phyloP scores from a whole-genome alignment of 2,113 vertebrate genomes.

The Fulica atra region DNA sequence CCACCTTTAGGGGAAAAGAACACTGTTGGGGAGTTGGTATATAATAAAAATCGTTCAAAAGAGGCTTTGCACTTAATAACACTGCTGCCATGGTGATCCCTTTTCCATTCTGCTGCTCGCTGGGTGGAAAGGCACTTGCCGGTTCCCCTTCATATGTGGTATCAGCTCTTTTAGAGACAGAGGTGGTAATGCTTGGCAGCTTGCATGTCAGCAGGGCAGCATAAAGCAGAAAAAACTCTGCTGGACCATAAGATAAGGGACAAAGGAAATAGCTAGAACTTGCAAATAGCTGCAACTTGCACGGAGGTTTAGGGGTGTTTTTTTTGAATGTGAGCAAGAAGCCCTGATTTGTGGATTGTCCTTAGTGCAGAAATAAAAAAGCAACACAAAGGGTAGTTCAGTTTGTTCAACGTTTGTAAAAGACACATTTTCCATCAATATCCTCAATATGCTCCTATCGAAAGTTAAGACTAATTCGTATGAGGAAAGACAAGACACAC shows the following conservation, averaged over 20 bases:
- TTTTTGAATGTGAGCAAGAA: background rate
- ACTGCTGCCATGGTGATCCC: constrained; percentile 67
- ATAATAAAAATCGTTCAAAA: constrained; percentile 56
- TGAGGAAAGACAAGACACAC: background rate
- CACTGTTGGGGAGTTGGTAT: background rate
- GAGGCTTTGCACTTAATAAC: constrained; percentile 60
- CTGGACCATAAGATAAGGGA: background rate
- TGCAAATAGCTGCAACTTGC: background rate
- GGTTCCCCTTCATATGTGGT: constrained; percentile 5
- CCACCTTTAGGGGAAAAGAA: constrained; percentile 45
- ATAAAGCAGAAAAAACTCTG: background rate
- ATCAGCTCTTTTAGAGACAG: background rate
- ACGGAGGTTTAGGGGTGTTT: background rate
- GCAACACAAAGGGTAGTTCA: background rate
- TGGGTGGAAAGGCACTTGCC: constrained; percentile 39
- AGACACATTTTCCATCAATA: background rate
- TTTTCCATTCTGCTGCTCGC: constrained; percentile 32
- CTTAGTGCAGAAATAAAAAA: background rate
- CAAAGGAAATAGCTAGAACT: background rate
- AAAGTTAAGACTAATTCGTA: background rate
- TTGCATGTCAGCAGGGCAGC: constrained; percentile 42
- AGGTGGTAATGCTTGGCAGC: constrained; percentile 27
- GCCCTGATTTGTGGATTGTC: background rate
- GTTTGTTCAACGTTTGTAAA: background rate
- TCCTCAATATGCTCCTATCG: background rate